Conservation (phyloP, 2,888 invertebrate species). For the Lepidonotus clava region DNA sequence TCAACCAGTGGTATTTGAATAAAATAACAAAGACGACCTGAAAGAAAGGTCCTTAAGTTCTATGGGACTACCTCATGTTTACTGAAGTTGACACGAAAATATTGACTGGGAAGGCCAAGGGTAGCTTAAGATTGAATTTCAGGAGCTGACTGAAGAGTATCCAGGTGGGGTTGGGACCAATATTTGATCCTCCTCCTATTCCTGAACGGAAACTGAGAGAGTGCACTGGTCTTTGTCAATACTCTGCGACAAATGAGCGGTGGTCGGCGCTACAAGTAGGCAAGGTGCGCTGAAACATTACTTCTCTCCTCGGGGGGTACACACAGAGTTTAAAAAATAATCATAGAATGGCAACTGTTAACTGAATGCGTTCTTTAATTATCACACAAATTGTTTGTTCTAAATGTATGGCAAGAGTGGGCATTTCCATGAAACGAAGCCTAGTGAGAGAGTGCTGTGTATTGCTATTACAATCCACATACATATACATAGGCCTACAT, state of each 20-base stretch:
- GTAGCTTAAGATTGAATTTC: neutral
- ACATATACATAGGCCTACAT: no score
- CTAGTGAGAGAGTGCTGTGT: no score
- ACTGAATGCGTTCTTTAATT: no score
- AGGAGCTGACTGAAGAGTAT: neutral
- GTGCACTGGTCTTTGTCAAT: no score
- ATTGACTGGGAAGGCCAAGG: neutral
- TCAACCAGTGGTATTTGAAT: neutral
- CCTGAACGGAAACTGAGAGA: neutral
- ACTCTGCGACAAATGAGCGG: neutral
- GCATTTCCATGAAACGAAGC: no score
- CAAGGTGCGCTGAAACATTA: neutral
- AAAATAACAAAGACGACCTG: neutral
- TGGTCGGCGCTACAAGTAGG: neutral
- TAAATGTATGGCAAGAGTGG: no score
- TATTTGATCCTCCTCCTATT: neutral
- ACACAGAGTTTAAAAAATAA: no score
- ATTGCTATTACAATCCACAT: no score
- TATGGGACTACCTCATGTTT: neutral
- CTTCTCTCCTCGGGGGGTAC: neutral
- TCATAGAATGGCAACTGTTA: no score
- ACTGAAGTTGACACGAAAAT: conserved; percentile 14
- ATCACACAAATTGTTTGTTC: no score
- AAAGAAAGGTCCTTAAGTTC: neutral
- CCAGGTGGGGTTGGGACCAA: neutral